Evolutionary conservation across 2,797 vertebrate genomes (phyloP).

Genomic region (Orientallactaga sibirica): DNA sequence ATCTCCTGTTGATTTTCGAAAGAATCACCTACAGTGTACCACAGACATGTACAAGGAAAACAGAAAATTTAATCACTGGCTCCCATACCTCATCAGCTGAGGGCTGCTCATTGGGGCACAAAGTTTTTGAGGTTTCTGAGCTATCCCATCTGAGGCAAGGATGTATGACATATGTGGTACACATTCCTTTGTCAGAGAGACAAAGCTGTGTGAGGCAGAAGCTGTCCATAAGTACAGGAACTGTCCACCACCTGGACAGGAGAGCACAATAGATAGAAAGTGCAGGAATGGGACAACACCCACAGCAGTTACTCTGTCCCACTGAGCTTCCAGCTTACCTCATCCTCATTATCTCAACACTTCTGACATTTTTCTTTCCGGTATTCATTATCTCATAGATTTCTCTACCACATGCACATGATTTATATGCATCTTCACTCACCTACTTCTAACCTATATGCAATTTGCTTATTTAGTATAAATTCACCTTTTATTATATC

Average conservation of each 20-base stretch:
- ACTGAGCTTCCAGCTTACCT: background rate
- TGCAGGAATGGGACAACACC: background rate
- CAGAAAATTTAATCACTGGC: background rate
- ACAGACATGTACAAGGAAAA: background rate
- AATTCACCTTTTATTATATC: background rate
- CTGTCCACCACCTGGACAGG: background rate
- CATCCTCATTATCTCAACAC: background rate
- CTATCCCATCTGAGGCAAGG: background rate
- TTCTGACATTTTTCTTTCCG: constrained; percentile 10
- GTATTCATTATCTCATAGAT: background rate
- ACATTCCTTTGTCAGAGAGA: constrained; percentile 22
- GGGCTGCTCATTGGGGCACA: background rate
- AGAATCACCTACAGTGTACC: background rate
- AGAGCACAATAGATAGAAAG: background rate
- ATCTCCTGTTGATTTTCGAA: background rate
- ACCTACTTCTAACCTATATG: background rate
- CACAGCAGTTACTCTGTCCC: background rate
- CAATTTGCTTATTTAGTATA: constrained; percentile 38
- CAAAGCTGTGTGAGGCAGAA: background rate
- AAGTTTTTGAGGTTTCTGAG: constrained; percentile 1
- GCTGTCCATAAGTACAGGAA: background rate
- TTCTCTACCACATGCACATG: constrained; percentile 7
- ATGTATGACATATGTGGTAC: background rate
- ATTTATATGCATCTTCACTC: background rate
- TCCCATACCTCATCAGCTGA: background rate